These are phyloP conservation scores for Drosophila punjabiensis DNA, from an alignment of 1,140 invertebrate species.

Conservation along the genomic window DNA sequence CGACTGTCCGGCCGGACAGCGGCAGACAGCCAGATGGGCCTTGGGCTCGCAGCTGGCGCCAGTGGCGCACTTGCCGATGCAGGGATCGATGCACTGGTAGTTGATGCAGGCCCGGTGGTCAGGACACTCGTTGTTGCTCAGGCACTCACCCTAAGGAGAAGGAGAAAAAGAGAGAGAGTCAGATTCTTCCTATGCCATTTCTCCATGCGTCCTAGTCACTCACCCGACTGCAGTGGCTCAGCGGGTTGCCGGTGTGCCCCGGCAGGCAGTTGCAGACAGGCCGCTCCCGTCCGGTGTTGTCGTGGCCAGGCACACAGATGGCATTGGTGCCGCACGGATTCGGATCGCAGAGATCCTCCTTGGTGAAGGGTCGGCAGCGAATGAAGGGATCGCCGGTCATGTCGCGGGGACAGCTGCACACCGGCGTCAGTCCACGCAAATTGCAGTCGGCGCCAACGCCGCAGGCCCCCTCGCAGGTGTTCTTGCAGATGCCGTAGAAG, in stretches of 20 bases:
- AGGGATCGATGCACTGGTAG: constrained; percentile 91
- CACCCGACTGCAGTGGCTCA: constrained; percentile 89
- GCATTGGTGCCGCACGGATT: constrained; percentile 94
- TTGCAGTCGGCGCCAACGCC: constrained; percentile 90
- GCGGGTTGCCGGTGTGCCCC: constrained; percentile 93
- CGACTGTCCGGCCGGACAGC: constrained; percentile 92
- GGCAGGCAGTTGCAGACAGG: constrained; percentile 90
- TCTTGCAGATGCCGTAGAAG: constrained; percentile 91
- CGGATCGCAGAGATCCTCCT: constrained; percentile 92
- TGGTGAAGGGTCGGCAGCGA: constrained; percentile 92
- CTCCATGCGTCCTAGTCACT: constrained; percentile 20
- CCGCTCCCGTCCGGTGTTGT: constrained; percentile 91
- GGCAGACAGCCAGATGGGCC: constrained; percentile 92
- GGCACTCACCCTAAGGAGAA: constrained; percentile 89
- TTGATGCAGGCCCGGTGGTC: constrained; percentile 91
- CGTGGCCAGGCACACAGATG: constrained; percentile 92
- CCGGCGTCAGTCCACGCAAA: constrained; percentile 90
- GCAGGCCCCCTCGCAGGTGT: constrained; percentile 93
- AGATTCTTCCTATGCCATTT: too few relatives aligned
- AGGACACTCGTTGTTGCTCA: constrained; percentile 90
- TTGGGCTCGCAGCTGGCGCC: constrained; percentile 85
- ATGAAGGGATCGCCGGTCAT: constrained; percentile 95
- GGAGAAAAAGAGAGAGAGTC: background rate
- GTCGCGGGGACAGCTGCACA: constrained; percentile 94
- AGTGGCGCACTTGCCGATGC: constrained; percentile 91